Percentiles rank a stretch among this genome's conserved stretches.
These are phyloP conservation scores for Baronia brevicornis DNA, from an alignment of 2,888 invertebrate species.

Conservation along the genomic window DNA sequence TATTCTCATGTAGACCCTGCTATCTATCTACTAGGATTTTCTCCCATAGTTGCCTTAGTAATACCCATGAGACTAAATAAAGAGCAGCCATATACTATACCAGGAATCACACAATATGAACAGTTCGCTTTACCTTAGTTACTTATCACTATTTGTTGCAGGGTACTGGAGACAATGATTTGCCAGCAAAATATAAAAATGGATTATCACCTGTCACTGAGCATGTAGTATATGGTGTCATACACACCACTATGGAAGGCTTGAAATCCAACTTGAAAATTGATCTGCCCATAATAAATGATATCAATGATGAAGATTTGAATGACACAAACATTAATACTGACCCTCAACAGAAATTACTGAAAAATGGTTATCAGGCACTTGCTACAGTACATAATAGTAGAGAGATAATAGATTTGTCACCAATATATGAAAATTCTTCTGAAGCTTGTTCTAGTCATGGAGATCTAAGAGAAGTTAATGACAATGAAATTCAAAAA, in stretches of 20 bases:
- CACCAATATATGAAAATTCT: constrained; percentile 70
- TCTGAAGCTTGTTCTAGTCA: constrained; percentile 70
- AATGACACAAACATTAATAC: constrained; percentile 40
- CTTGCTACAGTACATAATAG: constrained; percentile 48
- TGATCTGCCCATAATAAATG: constrained; percentile 61
- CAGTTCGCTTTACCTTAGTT: too few relatives aligned
- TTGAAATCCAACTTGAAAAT: constrained; percentile 68
- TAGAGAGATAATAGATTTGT: constrained; percentile 64
- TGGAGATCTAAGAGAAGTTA: constrained; percentile 53
- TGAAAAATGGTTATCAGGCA: constrained; percentile 62
- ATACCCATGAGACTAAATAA: background rate
- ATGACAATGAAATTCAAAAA: constrained; percentile 51
- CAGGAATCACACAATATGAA: too few relatives aligned
- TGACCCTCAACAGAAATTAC: constrained; percentile 29
- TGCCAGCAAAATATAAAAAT: constrained; percentile 57
- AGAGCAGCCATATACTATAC: too few relatives aligned
- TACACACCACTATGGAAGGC: constrained; percentile 64
- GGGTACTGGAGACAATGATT: constrained; percentile 61
- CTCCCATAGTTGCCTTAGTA: background rate
- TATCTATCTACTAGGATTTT: background rate
- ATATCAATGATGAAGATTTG: constrained; percentile 68
- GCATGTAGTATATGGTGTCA: constrained; percentile 58
- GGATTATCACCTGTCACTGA: constrained; percentile 65
- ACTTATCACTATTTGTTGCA: constrained; percentile 24
- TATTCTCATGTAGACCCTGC: too few relatives aligned